These are phyloP conservation scores for Sebastes goodei DNA, from an alignment of 2,797 vertebrate species.

Conservation along the genomic window DNA sequence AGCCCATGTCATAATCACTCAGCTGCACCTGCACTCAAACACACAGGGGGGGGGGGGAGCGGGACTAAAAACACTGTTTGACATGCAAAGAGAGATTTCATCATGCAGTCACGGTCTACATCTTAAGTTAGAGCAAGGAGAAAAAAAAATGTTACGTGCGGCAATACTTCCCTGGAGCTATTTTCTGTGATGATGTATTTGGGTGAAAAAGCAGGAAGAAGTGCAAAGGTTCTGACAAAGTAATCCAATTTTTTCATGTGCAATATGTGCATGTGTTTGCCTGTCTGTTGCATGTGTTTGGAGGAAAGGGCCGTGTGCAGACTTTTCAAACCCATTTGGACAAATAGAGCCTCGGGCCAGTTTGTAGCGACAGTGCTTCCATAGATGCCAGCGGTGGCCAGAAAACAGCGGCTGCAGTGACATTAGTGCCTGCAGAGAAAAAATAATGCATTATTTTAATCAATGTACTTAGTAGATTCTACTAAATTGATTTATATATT, in stretches of 20 bases:
- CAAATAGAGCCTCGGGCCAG: conserved; percentile 28
- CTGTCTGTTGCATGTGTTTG: conserved; percentile 2
- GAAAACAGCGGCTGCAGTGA: background rate
- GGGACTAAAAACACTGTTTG: conserved; percentile 26
- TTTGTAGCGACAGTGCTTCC: conserved; percentile 13
- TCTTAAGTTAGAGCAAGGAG: conserved; percentile 28
- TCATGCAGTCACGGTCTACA: conserved; percentile 27
- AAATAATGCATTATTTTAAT: conserved; percentile 17
- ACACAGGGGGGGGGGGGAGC: background rate
- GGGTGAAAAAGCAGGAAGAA: conserved; percentile 27
- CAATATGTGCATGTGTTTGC: conserved; percentile 16
- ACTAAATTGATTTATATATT: background rate
- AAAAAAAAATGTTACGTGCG: conserved; percentile 2
- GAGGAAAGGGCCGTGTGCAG: background rate
- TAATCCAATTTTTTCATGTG: conserved; percentile 14
- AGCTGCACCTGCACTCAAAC: conserved; percentile 38
- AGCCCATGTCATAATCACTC: conserved; percentile 30
- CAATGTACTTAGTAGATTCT: background rate
- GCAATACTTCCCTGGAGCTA: conserved; percentile 45
- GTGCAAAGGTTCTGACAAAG: conserved; percentile 20
- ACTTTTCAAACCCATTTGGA: conserved; percentile 16
- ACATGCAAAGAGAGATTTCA: conserved; percentile 42
- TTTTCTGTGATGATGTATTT: conserved; percentile 53
- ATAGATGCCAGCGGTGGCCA: background rate
- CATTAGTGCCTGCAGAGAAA: background rate